These are phyloP conservation scores for Crotalus tigris DNA, from an alignment of 2,113 vertebrate species.

Conservation along the genomic window DNA sequence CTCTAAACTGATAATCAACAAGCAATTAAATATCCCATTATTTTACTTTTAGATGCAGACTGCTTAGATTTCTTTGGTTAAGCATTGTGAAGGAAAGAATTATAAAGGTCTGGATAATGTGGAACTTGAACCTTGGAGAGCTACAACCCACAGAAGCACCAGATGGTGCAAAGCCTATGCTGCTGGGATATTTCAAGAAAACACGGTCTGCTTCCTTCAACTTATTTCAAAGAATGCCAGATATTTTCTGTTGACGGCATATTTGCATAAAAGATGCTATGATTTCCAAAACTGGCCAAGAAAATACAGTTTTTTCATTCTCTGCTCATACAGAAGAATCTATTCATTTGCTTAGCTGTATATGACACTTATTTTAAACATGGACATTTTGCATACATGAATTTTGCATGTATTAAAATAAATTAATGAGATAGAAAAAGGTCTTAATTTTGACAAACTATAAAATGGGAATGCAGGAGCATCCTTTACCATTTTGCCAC, in stretches of 20 bases:
- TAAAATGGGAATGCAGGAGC: not conserved
- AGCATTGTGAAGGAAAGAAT: not conserved
- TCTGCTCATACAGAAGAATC: slow-evolving; percentile 37
- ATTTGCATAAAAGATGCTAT: slow-evolving; percentile 57
- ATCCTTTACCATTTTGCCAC: not conserved
- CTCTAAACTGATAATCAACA: not conserved
- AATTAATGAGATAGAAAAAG: not conserved
- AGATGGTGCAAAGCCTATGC: slow-evolving; percentile 63
- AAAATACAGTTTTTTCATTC: slow-evolving; percentile 23
- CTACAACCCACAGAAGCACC: slow-evolving; percentile 44
- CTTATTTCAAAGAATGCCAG: slow-evolving; percentile 58
- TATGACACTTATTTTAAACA: slow-evolving; percentile 30
- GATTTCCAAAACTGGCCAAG: slow-evolving; percentile 53
- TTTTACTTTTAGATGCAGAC: not conserved
- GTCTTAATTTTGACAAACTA: not conserved
- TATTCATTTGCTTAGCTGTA: not conserved
- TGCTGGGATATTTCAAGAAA: slow-evolving; percentile 55
- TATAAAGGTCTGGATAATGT: not conserved
- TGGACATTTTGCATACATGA: slow-evolving; percentile 35
- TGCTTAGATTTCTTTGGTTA: not conserved
- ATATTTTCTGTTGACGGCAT: slow-evolving; percentile 45
- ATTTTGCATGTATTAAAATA: not conserved
- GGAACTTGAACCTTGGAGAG: slow-evolving; percentile 26
- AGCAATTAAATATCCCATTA: not conserved
- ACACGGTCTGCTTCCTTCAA: slow-evolving; percentile 38